Evolutionary conservation across 92 coral and sea anemone genomes (phyloP).

Genomic region (Palythoa grandis): DNA sequence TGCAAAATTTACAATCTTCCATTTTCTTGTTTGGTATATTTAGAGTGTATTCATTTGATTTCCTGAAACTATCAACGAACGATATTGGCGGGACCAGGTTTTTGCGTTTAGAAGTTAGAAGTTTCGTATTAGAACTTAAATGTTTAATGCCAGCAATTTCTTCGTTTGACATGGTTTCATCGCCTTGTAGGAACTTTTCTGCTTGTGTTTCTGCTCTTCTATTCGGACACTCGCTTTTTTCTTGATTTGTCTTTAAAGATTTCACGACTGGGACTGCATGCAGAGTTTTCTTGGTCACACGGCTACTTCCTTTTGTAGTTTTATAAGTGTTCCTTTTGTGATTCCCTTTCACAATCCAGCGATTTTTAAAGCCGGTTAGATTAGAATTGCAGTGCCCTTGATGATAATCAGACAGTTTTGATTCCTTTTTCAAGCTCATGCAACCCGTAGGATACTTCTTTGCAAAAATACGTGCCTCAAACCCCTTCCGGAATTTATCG

Average conservation of each 20-base stretch:
- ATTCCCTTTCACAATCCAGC: constrained; percentile 1
- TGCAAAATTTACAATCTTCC: constrained; percentile 2
- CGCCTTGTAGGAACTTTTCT: not conserved
- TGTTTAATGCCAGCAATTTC: not conserved
- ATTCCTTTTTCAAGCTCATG: not conserved
- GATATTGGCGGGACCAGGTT: not conserved
- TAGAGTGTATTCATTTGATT: not conserved
- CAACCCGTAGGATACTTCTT: not conserved
- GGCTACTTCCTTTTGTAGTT: not conserved
- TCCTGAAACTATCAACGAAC: not conserved
- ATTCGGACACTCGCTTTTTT: not conserved
- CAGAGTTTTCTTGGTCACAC: not conserved
- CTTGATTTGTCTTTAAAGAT: not conserved
- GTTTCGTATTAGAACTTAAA: no score
- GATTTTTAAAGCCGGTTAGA: constrained; percentile 20
- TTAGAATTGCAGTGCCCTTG: constrained; percentile 24
- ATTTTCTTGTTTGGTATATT: not conserved
- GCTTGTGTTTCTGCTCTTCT: not conserved
- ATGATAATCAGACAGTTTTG: not conserved
- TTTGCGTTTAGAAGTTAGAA: not conserved
- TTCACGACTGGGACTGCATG: not conserved
- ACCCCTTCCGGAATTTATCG: not conserved
- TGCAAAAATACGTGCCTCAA: not conserved
- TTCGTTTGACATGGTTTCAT: not conserved
- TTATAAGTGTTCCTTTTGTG: not conserved